Base-by-base conservation (phyloP, 1,140 invertebrate genomes). In the Eubasilissa regina region DNA sequence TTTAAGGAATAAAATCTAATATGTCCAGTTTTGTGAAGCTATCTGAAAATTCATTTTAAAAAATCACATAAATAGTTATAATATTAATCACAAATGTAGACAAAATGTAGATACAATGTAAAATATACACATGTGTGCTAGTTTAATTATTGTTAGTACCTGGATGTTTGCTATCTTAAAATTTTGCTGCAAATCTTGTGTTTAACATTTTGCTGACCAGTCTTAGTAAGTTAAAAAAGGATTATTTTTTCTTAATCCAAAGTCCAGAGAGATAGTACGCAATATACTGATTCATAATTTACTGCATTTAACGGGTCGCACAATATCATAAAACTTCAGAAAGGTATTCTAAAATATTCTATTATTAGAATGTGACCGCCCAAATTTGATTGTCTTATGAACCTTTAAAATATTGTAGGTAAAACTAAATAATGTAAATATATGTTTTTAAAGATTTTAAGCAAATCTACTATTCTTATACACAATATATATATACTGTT, bases 401-500 rank as follows among this genome's bases (percentile, higher is more conserved):
- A 62, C 73, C 56, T 77, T 51, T 76, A 21, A 35, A 25, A 44
- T 70, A 44, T 62, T 66, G 60, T 77, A 77, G 62, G 12, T 77
- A 77, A 68, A 64, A 53, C n/a, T 53, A 51, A 76, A 48, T 66
- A 19, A 9, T 66, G 60, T 66, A 75, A 62, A 75, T 62, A 60
- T 45, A 53, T n/a, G 44, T 51, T 51, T 73, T 51, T 25, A 75
- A 60, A 76, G 55, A 60, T 76, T 76, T 62, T 60, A 77, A 77
- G 47, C 53, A 77, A 77, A 77, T 77, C 53, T 77, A 66, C 62
- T 78, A 78, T 78, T 70, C 76, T 78, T 78, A 43, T 78, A 78
- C 76, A 78, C 66, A 66, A 66, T 66, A 66, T 66, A 56, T 55
- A 64, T 66, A 15, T 66, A 47, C 62, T 66, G 62, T 66, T 66